Base-by-base conservation (phyloP, 2,888 invertebrate species). In the Dryococelus australis region DNA sequence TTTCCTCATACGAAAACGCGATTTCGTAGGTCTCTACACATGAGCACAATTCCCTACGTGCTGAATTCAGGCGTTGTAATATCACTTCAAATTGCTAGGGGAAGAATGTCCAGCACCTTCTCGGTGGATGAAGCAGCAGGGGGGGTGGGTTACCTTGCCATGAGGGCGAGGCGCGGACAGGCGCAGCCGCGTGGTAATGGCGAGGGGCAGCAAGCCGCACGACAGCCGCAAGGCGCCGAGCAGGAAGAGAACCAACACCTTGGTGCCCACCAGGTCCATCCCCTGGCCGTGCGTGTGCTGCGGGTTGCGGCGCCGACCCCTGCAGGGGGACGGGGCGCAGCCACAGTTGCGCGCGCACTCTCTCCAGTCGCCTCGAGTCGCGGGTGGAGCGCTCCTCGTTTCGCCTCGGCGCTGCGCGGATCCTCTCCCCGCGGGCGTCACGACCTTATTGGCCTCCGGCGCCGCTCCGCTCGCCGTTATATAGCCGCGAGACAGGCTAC, bases 151-250 rank as follows among this genome's bases (percentile, higher is more conserved):
- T 65, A 65, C 65, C 65, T 65, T 65, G 6, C n/a, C 24, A 6
- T 65, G 65, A 8, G 24, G 65, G 8, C 8, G 65, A 8, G 65
- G 65, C 24, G 24, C 1, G 8, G 92, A 92, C 84, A 91, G 90
- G 88, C 91, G 90, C 53, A 93, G 89, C 26, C 90, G 90, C 81
- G 91, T 91, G 90, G 92, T 92, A n/a, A 94, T 91, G 89, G 93
- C 93, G 83, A 94, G 91, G 0, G 94, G 94, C 24, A 94, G 89
- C 53, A 94, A 90, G 6, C 94, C 94, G 89, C 93, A 93, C 81
- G 93, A 89, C 47, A 94, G 91, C 10, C 94, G 92, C 43, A 93
- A 90, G 4, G 93, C 87, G 28, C 93, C 93, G 90, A 94, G 93
- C 20, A 93, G 90, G 78, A 92, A 89, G 2, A 94, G 92, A 26